Evolutionary conservation across 1,140 invertebrate species (phyloP).

Genomic region (Drosophila dunni): DNA sequence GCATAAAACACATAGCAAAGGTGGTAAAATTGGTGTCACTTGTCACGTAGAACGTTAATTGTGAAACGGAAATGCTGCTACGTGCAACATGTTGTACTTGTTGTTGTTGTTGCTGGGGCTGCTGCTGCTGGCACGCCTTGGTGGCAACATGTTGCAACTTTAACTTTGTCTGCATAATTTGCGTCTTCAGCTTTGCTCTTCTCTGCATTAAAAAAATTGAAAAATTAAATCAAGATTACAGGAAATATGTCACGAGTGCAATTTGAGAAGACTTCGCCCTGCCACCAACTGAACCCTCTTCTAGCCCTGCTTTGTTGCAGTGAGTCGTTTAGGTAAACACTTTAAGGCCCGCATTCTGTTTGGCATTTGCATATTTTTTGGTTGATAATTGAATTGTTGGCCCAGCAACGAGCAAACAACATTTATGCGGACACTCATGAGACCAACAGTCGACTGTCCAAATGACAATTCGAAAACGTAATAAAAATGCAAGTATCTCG

Average conservation of each 20-base stretch:
- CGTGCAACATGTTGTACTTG: constrained; percentile 41
- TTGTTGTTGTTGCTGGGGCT: too few relatives aligned
- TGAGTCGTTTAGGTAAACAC: constrained; percentile 38
- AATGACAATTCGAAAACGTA: constrained; percentile 68
- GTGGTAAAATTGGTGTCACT: constrained; percentile 84
- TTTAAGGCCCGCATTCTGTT: constrained; percentile 64
- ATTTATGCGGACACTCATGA: constrained; percentile 77
- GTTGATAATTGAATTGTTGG: constrained; percentile 80
- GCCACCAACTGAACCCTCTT: neutral
- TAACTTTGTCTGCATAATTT: constrained; percentile 67
- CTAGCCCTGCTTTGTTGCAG: neutral
- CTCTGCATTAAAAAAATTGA: constrained; percentile 72
- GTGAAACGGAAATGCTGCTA: constrained; percentile 80
- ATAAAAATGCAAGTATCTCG: constrained; percentile 68
- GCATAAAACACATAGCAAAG: constrained; percentile 68
- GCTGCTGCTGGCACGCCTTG: constrained; percentile 57
- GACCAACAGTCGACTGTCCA: constrained; percentile 61
- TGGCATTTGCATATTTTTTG: constrained; percentile 72
- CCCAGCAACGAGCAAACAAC: constrained; percentile 67
- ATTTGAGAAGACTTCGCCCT: constrained; percentile 34
- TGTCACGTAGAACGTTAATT: constrained; percentile 84
- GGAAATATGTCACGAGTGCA: constrained; percentile 79
- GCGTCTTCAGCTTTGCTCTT: constrained; percentile 52
- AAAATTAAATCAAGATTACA: constrained; percentile 81
- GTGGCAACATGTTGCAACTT: constrained; percentile 72